Evolutionary conservation across 2,888 invertebrate species (phyloP), one percentile per base, ranked within the genome.

Genomic region (Anthophora plumipes): DNA sequence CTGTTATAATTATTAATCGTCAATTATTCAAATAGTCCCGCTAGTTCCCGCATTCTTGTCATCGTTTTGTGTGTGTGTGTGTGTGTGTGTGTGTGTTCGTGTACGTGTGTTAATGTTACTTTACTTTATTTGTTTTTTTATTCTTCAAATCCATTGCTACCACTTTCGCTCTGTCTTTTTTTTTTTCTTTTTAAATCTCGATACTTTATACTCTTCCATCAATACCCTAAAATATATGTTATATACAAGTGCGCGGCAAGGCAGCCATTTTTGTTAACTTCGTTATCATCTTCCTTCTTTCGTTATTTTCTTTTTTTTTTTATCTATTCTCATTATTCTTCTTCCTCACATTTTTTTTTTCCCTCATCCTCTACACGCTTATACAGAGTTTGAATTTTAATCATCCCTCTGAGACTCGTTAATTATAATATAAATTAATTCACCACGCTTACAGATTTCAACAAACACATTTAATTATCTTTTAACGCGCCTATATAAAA

Each of bases 381-480:
- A 1, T 31, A 31, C 31, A 85, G 75, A 84, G 85, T 55, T 89
- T 87, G n/a, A n/a, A n/a, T 89, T 89, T 89, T 87, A 89, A 82
- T 87, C 87, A 85, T 89, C 85, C 82, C 84, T 87, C 84, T 85
- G 90, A 90, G 89, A 89, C 85, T 90, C 87, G 83, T 90, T 90
- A 83, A 85, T 87, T 60, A 87, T 77, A 87, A 88, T 89, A 78
- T 25, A 87, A 91, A 89, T 88, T 89, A 89, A 90, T 89, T 87
- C 69, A 83, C 52, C 74, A 80, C 80, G 77, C 84, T 86, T 84
- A 88, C 84, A 77, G 79, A 88, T 83, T 71, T 17, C 82, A 84
- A 87, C 80, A 83, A 87, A 88, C 82, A 77, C 72, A 84, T 80
- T 31, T 79, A 66, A 82, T 79, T 64, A 80, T 68, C 77, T 69